Evolutionary conservation across 1,140 invertebrate genomes (phyloP).

Genomic region (Drosophila miranda): DNA sequence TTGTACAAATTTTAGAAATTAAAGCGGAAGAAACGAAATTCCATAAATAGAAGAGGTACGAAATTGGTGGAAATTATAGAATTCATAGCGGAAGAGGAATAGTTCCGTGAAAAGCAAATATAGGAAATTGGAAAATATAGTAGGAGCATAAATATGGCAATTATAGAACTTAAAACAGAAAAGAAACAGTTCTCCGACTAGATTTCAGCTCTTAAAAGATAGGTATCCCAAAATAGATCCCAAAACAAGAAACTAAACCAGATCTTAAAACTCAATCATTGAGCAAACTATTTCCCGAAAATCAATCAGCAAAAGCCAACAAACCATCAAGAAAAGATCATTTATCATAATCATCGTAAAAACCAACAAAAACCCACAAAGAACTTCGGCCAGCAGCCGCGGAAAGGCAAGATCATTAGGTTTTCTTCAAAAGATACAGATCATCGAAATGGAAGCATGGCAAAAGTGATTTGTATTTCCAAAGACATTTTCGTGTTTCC

Average conservation of each 20-base stretch:
- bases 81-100: not conserved
- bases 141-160: too few relatives aligned
- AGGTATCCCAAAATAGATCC: too few relatives aligned
- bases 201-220: too few relatives aligned
- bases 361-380: slow-evolving; percentile 3
- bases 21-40: too few relatives aligned
- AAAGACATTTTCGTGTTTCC: not conserved
- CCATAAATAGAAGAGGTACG: too few relatives aligned
- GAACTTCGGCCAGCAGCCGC: too few relatives aligned
- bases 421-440: slow-evolving; percentile 8
- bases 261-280: slow-evolving; percentile 18
- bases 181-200: not conserved
- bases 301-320: slow-evolving; percentile 28
- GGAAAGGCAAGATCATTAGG: slow-evolving; percentile 18
- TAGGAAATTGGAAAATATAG: too few relatives aligned
- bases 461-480: not conserved
- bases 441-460: slow-evolving; percentile 6
- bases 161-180: not conserved
- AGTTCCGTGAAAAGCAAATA: too few relatives aligned
- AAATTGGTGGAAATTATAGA: too few relatives aligned
- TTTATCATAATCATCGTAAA: slow-evolving; percentile 49
- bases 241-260: slow-evolving; percentile 14
- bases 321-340: slow-evolving; percentile 11
- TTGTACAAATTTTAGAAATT: too few relatives aligned
- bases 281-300: slow-evolving; percentile 13